These are phyloP conservation scores for Pasiphila rectangulata DNA, from an alignment of 2,888 invertebrate genomes.

Conservation along the genomic window DNA sequence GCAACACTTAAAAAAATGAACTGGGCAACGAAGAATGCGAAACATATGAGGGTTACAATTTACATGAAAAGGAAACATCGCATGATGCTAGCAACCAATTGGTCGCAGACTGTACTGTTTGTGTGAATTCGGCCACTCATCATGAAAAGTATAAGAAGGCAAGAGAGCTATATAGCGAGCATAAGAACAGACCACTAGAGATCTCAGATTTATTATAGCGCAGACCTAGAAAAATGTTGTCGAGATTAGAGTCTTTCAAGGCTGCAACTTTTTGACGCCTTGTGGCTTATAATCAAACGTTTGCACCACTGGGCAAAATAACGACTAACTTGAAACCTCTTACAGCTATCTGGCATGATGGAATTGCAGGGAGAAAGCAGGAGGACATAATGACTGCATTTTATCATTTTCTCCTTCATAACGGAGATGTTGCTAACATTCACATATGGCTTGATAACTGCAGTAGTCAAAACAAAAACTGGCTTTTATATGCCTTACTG, in stretches of 20 bases:
- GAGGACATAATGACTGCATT: constrained; percentile 15
- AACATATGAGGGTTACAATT: constrained; percentile 23
- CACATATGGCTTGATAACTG: constrained; percentile 12
- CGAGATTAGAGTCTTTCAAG: constrained; percentile 30
- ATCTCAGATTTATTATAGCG: constrained; percentile 15
- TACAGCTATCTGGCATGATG: constrained; percentile 14
- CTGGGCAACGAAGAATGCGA: constrained; percentile 36
- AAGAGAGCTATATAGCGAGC: constrained; percentile 16
- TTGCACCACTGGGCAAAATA: constrained; percentile 16
- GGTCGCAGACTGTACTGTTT: constrained; percentile 14
- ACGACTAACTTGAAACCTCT: constrained; percentile 5
- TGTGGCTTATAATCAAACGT: constrained; percentile 10
- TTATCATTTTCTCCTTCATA: constrained; percentile 8
- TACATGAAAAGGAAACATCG: constrained; percentile 18
- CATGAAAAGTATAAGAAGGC: constrained; percentile 22
- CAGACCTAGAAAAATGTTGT: constrained; percentile 31
- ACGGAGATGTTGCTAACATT: constrained; percentile 10
- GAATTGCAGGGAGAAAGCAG: constrained; percentile 13
- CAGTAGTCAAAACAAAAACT: constrained; percentile 10
- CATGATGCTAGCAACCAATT: constrained; percentile 12
- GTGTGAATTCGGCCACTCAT: constrained; percentile 15
- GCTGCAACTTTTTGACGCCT: constrained; percentile 25
- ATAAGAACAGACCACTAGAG: constrained; percentile 6
- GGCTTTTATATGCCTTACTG: constrained; percentile 21
- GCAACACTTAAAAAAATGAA: constrained; percentile 26